Percentiles rank a stretch among this genome's conserved stretches.
Evolutionary conservation across 53 echinoderm and acorn worm genomes (phyloP).

Genomic region (Henricia sp.): DNA sequence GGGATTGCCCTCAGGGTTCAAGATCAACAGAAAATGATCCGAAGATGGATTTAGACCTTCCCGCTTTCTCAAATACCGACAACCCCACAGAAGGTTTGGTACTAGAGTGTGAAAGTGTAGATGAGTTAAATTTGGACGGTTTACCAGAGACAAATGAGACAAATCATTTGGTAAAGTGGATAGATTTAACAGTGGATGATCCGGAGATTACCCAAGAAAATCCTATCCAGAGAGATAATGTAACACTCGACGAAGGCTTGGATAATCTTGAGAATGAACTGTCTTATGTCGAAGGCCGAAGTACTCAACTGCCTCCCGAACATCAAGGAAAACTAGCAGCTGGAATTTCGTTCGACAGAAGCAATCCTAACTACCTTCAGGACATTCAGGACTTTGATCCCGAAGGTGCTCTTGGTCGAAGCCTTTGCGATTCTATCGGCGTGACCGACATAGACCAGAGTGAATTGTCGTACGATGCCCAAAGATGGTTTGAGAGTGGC

Average conservation of each 20-base stretch:
- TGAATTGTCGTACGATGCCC: constrained; percentile 5
- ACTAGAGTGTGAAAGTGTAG: no score
- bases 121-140: no score
- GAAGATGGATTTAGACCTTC: no score
- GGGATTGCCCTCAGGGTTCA: background rate
- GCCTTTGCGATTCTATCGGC: background rate
- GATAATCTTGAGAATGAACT: background rate
- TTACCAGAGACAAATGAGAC: no score
- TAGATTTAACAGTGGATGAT: no score
- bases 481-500: constrained; percentile 28
- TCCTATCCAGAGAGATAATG: background rate
- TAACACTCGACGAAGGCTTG: background rate
- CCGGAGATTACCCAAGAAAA: no score
- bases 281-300: background rate
- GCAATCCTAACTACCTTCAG: background rate
- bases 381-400: constrained; percentile 4
- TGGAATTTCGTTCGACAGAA: background rate
- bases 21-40: no score
- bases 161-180: no score
- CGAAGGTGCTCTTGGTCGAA: background rate
- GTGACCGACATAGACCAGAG: background rate
- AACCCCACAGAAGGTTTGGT: no score
- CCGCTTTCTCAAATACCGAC: no score
- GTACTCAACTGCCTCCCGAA: background rate
- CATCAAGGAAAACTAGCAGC: background rate